Evolutionary conservation across 2,797 vertebrate species (phyloP), one percentile per base, ranked within the genome.

Genomic region (Petrocephalus sullivani): DNA sequence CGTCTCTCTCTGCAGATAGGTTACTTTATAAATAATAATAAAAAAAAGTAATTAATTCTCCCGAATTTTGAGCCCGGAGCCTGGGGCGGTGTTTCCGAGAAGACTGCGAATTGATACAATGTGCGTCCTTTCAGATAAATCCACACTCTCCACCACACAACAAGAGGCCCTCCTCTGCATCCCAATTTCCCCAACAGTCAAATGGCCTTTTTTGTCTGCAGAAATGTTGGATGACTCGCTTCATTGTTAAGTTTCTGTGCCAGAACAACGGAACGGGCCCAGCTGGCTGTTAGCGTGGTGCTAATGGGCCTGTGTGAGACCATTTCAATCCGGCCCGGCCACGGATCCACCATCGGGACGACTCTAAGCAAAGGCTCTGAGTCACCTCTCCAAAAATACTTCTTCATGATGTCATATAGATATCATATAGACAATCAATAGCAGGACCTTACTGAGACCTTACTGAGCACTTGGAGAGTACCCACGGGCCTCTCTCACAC

Each of bases 71-170:
- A 97, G 96, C 95, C 91, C 94, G 93, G 88, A 87, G 96, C 96
- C 89, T 86, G 91, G 95, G 96, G 96, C 94, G 94, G 89, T 93
- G 94, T 93, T 93, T 87, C 67, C 87, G 92, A 93, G 94, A 93
- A 91, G 46, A 95, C 92, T 94, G 91, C 90, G 92, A 95, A 95
- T 89, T 91, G 91, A 93, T 94, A 96, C 92, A 96, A 96, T 96
- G 96, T 97, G 96, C 95, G 94, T 96, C 95, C 95, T 97, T 96
- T 97, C 94, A 96, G 96, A 97, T 97, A 97, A 97, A 96, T 90
- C 67, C 88, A 94, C 94, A 95, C 88, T 92, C 92, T 84, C 57
- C 57, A 86, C 53, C 57, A 88, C 88, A 89, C 87, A 91, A 87
- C 92, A 91, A 91, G 88, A 87, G 87, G 75, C 87, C 91, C 89